Conservation (phyloP, 2,797 vertebrate species). For the Rhyacichthys aspro region DNA sequence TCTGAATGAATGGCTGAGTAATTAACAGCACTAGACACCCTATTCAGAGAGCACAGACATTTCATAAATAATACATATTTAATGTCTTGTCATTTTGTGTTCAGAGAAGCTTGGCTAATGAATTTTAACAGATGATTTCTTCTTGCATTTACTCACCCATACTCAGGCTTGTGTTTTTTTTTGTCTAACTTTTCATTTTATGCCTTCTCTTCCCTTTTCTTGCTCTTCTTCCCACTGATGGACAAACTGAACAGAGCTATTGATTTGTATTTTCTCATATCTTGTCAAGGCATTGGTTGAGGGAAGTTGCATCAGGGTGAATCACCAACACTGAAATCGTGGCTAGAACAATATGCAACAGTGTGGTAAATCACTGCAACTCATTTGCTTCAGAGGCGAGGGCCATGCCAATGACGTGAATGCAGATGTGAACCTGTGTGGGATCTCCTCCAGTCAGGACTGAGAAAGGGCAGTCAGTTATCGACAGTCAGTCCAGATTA, state of each 20-base stretch:
- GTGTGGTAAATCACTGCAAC: conserved; percentile 42
- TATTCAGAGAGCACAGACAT: conserved; percentile 82
- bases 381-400: conserved; percentile 39
- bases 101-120: conserved; percentile 85
- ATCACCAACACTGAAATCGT: conserved; percentile 20
- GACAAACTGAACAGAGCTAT: conserved; percentile 52
- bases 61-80: conserved; percentile 89
- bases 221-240: conserved; percentile 37
- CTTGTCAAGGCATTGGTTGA: conserved; percentile 22
- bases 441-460: conserved; percentile 43
- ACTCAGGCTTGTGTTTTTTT: conserved; percentile 63
- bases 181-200: conserved; percentile 54
- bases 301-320: conserved; percentile 20
- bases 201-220: conserved; percentile 60
- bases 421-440: conserved; percentile 63
- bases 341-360: conserved; percentile 49
- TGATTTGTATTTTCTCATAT: conserved; percentile 52
- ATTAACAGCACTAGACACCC: conserved; percentile 84
- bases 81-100: conserved; percentile 89
- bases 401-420: conserved; percentile 50
- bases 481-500: conserved; percentile 68
- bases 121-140: conserved; percentile 95
- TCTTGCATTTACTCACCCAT: conserved; percentile 75
- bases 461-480: conserved; percentile 64
- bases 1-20: conserved; percentile 86